A percentile compares a stretch with the other conserved stretches of the same genome.
Evolutionary conservation across 1,140 invertebrate species (phyloP).

Genomic region (Hesperophylax magnus): DNA sequence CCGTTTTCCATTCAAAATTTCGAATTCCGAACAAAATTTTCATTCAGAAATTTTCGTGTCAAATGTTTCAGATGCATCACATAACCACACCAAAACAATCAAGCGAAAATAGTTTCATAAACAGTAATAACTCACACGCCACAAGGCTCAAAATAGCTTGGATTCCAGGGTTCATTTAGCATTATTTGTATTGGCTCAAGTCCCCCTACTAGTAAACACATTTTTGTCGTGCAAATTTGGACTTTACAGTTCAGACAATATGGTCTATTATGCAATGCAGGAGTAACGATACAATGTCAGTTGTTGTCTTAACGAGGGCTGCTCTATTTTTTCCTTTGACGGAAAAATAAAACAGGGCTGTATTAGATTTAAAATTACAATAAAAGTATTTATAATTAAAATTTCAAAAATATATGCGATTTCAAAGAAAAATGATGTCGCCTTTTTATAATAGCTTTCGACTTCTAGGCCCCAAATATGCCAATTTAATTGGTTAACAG

Average conservation of each 20-base stretch:
- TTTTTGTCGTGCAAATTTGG: neutral
- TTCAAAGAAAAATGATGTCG: no score
- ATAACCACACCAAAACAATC: no score
- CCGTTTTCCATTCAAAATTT: no score
- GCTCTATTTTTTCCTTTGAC: neutral
- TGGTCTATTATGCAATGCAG: neutral
- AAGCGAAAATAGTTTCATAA: no score
- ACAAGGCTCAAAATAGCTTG: neutral
- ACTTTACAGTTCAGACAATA: neutral
- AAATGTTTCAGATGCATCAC: no score
- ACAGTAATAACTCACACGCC: neutral
- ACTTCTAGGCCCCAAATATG: no score
- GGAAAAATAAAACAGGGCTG: neutral
- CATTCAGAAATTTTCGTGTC: no score
- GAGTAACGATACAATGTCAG: neutral
- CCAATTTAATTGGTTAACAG: no score
- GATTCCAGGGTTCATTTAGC: neutral
- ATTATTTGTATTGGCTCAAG: neutral
- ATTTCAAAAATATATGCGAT: no score
- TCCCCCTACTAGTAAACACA: neutral
- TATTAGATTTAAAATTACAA: neutral
- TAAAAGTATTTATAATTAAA: no score
- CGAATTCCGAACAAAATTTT: no score
- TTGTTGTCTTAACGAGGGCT: constrained; percentile 24
- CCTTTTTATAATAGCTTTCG: no score